phyloP scores from a whole-genome alignment of 1,140 invertebrate species.

The Elymnias hypermnestra region DNA sequence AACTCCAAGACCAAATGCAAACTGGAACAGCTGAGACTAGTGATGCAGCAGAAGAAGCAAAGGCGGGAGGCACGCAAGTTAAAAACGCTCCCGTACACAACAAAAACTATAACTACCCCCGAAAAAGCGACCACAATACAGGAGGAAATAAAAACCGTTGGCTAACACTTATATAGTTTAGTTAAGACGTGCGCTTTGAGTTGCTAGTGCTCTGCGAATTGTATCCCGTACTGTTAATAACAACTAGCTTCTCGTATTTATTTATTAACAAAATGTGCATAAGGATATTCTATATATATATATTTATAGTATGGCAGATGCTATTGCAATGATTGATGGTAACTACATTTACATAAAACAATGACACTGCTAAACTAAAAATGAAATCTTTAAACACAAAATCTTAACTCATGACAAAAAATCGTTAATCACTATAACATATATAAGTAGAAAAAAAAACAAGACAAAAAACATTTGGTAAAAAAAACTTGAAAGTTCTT shows the following conservation, averaged over 20 bases:
- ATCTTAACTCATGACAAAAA: too few relatives aligned
- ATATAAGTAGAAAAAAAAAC: too few relatives aligned
- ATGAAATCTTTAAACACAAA: too few relatives aligned
- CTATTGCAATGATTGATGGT: too few relatives aligned
- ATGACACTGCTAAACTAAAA: too few relatives aligned
- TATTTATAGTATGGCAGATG: too few relatives aligned
- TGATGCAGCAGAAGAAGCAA: constrained; percentile 92
- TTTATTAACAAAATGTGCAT: not conserved
- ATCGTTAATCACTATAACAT: too few relatives aligned
- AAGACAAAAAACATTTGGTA: too few relatives aligned
- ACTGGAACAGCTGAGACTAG: constrained; percentile 88
- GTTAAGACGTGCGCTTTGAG: constrained; percentile 2
- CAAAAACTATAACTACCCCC: constrained; percentile 32
- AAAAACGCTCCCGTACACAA: constrained; percentile 83
- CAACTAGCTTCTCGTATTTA: too few relatives aligned
- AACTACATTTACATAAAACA: too few relatives aligned
- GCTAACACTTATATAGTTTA: constrained; percentile 37
- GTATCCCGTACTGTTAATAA: too few relatives aligned
- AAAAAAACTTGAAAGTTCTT: too few relatives aligned
- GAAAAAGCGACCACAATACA: constrained; percentile 42
- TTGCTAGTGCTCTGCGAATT: constrained; percentile 18
- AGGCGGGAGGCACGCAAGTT: constrained; percentile 87
- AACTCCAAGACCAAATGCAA: constrained; percentile 90
- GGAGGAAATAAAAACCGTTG: constrained; percentile 69
- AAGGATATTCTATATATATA: not conserved